Evolutionary conservation across 2,888 invertebrate genomes (phyloP).

Genomic region (Magallana nippona): DNA sequence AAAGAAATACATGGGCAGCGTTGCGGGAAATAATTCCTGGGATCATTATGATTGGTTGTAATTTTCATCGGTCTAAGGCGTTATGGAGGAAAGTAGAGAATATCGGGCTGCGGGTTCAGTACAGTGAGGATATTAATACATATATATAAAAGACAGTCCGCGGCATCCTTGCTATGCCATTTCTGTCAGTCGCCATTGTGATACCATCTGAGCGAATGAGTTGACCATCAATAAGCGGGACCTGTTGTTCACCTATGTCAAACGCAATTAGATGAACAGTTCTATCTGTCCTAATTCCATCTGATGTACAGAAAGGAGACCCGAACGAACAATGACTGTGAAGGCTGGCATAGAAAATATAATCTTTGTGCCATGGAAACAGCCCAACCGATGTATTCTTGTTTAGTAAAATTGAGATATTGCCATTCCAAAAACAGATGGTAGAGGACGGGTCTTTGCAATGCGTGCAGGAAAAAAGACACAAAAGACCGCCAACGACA

Average conservation of each 20-base stretch:
- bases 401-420: background rate
- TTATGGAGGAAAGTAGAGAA: conserved; percentile 36
- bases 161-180: conserved; percentile 3
- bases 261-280: too few species aligned
- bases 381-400: too few species aligned
- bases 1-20: conserved; percentile 21
- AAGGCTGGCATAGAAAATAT: too few species aligned
- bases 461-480: background rate
- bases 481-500: background rate
- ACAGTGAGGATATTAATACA: background rate
- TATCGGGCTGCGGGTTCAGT: conserved; percentile 2
- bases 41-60: background rate
- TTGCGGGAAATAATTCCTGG: conserved; percentile 7
- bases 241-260: too few species aligned
- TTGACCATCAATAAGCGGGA: background rate
- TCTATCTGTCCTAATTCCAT: too few species aligned
- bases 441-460: background rate
- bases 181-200: conserved; percentile 6
- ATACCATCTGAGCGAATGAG: background rate
- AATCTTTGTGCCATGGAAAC: too few species aligned
- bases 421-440: conserved; percentile 13
- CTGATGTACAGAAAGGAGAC: too few species aligned
- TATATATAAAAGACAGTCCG: background rate
- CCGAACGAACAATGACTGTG: too few species aligned
- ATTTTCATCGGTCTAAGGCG: conserved; percentile 33